phyloP scores from a whole-genome alignment of 2,888 invertebrate species.

The Stictocephala bisonia region DNA sequence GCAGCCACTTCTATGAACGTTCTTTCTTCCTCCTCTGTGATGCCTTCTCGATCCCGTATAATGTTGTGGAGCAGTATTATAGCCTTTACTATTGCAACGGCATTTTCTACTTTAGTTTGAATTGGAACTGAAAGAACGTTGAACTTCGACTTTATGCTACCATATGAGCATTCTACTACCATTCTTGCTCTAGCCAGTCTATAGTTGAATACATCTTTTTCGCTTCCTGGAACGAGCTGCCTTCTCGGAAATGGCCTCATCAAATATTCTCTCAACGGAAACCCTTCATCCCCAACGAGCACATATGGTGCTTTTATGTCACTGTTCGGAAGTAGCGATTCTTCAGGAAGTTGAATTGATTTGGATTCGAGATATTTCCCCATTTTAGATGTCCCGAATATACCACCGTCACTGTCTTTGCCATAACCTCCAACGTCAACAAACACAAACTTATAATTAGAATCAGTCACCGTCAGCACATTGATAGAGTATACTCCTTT shows the following conservation, averaged over 20 bases:
- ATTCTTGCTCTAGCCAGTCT: not conserved
- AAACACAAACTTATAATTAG: slow-evolving; percentile 15
- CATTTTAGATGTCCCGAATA: not conserved
- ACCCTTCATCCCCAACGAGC: slow-evolving; percentile 12
- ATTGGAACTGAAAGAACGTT: not conserved
- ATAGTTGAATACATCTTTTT: slow-evolving; percentile 10
- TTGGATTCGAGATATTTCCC: not conserved
- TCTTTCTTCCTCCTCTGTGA: slow-evolving; percentile 15
- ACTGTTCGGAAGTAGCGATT: not conserved
- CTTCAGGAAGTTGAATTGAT: not conserved
- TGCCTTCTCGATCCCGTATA: slow-evolving; percentile 38
- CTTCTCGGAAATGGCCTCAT: not conserved
- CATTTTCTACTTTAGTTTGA: not conserved
- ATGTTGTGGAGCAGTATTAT: slow-evolving; percentile 15
- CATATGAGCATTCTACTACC: slow-evolving; percentile 23
- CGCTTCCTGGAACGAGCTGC: not conserved
- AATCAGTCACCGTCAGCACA: slow-evolving; percentile 1
- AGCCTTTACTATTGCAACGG: not conserved
- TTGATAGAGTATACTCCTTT: not conserved
- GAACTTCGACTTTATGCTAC: not conserved
- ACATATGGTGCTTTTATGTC: slow-evolving; percentile 4
- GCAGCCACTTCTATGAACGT: not conserved
- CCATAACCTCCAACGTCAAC: not conserved
- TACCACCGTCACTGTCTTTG: slow-evolving; percentile 18
- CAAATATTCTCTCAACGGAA: not conserved